Conservation (phyloP, 1,140 invertebrate genomes). For the Eriocheir sinensis region DNA sequence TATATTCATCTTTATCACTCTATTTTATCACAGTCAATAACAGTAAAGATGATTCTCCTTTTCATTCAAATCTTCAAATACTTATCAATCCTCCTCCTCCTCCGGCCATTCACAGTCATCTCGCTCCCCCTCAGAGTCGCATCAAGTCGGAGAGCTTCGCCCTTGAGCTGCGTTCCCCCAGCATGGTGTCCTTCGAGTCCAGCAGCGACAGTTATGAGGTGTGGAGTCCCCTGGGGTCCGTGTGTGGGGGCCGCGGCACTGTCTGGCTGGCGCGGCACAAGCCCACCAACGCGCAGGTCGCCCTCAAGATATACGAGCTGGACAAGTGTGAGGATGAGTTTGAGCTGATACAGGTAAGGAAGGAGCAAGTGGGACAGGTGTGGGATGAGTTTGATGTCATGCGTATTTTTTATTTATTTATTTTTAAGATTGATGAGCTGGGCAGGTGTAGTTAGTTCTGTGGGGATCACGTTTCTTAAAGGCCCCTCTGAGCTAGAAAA, state of each 20-base stretch:
- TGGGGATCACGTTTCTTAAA: too few species aligned
- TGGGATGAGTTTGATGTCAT: neutral
- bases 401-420: too few species aligned
- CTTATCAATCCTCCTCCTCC: neutral
- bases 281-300: slow-evolving; percentile 87
- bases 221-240: slow-evolving; percentile 85
- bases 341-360: slow-evolving; percentile 86
- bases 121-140: slow-evolving; percentile 46
- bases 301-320: slow-evolving; percentile 89
- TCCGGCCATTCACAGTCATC: neutral
- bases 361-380: slow-evolving; percentile 23
- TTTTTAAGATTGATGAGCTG: too few species aligned
- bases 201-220: slow-evolving; percentile 80
- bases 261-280: slow-evolving; percentile 87
- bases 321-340: slow-evolving; percentile 87
- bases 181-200: slow-evolving; percentile 72
- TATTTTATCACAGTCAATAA: neutral
- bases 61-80: neutral
- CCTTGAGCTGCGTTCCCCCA: slow-evolving; percentile 65
- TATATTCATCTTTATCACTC: neutral
- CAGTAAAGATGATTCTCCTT: neutral
- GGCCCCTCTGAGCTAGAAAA: too few species aligned
- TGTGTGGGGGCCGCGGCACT: slow-evolving; percentile 86
- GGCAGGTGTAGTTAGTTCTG: too few species aligned
- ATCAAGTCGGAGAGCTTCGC: slow-evolving; percentile 68